Conservation (phyloP, 1,140 invertebrate genomes). For the Amphibalanus amphitrite region DNA sequence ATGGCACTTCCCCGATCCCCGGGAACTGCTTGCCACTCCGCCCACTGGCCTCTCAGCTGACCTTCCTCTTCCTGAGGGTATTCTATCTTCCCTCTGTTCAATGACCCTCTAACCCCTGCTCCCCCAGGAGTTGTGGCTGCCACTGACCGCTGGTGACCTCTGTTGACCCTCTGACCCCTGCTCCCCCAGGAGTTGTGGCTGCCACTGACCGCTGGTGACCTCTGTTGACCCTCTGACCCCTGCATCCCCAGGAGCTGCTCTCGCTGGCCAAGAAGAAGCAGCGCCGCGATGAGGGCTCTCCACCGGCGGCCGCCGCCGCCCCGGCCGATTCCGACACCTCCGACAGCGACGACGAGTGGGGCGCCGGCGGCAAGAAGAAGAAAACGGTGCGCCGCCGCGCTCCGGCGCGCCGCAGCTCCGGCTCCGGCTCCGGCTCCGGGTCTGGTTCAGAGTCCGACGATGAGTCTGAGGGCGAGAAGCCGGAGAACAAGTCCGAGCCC, state of each 20-base stretch:
- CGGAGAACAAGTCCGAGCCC: conserved; percentile 46
- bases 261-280: conserved; percentile 68
- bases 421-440: background rate
- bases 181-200: too few relatives aligned
- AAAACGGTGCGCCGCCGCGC: conserved; percentile 30
- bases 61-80: too few relatives aligned
- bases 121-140: too few relatives aligned
- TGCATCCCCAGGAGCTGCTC: conserved; percentile 50
- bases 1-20: too few relatives aligned
- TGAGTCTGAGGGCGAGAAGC: conserved; percentile 32
- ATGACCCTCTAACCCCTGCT: too few relatives aligned
- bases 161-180: too few relatives aligned
- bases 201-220: too few relatives aligned
- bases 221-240: too few relatives aligned
- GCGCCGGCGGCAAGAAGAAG: conserved; percentile 37
- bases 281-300: conserved; percentile 13
- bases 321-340: conserved; percentile 44
- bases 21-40: too few relatives aligned
- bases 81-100: too few relatives aligned
- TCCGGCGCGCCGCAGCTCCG: background rate
- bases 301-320: conserved; percentile 6
- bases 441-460: conserved; percentile 11
- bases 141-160: too few relatives aligned
- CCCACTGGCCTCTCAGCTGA: too few relatives aligned
- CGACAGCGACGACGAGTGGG: conserved; percentile 55